A percentile compares a stretch with the other conserved stretches of the same genome.
These are phyloP conservation scores for Oreochromis mossambicus DNA, from an alignment of 2,797 vertebrate species.

Conservation along the genomic window DNA sequence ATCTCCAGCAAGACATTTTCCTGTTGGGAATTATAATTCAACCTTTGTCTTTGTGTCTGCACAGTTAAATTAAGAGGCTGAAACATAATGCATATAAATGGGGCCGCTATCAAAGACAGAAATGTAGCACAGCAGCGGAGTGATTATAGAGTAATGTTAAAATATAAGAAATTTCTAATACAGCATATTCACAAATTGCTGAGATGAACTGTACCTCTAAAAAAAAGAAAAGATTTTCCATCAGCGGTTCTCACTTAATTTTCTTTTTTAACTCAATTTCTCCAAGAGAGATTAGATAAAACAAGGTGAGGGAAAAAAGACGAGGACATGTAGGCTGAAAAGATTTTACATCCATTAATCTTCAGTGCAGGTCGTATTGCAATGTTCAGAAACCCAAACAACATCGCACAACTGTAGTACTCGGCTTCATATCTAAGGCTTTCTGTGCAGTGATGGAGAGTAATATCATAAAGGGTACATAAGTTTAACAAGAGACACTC, in stretches of 20 bases:
- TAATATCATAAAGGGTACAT: neutral
- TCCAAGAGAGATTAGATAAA: neutral
- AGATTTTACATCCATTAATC: neutral
- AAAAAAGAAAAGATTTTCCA: neutral
- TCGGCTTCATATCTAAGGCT: neutral
- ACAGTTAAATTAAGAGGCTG: slow-evolving; percentile 28
- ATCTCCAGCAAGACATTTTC: slow-evolving; percentile 31
- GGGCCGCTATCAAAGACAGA: slow-evolving; percentile 5
- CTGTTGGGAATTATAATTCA: slow-evolving; percentile 29
- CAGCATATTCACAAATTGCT: neutral
- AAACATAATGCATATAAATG: slow-evolving; percentile 42
- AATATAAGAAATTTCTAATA: neutral
- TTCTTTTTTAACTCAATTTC: neutral
- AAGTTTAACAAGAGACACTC: neutral
- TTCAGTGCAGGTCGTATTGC: neutral
- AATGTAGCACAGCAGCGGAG: neutral
- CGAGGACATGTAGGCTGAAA: neutral
- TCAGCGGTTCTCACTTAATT: neutral
- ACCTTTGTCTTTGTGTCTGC: slow-evolving; percentile 41
- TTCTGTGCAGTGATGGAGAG: neutral
- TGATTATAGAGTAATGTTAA: neutral
- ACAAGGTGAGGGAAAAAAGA: neutral
- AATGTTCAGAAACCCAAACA: neutral
- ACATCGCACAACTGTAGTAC: neutral
- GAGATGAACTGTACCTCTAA: neutral